Percentiles rank a stretch among this genome's conserved stretches.
Evolutionary conservation across 2,113 vertebrate genomes (phyloP).

Genomic region (Rhynchomys soricoides): DNA sequence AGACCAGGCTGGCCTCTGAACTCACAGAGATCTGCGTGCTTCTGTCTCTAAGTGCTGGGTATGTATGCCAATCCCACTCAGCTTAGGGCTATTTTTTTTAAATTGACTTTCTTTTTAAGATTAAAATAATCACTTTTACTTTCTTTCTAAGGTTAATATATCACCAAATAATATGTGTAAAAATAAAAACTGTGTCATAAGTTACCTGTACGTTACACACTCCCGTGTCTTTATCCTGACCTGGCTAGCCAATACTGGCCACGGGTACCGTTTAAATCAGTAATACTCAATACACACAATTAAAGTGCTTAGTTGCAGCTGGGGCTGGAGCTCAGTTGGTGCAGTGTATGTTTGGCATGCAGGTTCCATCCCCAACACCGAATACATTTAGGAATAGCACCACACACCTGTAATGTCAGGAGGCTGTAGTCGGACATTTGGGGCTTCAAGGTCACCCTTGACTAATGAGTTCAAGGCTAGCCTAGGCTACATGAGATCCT

Average conservation of each 20-base stretch:
- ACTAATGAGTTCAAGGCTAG: background rate
- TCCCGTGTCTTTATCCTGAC: background rate
- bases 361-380: background rate
- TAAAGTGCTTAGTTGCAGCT: background rate
- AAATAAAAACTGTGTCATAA: background rate
- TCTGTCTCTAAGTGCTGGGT: background rate
- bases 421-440: no score
- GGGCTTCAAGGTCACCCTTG: background rate
- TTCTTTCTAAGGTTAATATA: background rate
- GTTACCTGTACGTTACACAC: accelerated
- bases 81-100: background rate
- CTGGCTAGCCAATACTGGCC: no score
- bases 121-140: background rate
- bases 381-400: no score
- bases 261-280: accelerated
- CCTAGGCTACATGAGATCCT: background rate
- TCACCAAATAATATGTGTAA: background rate
- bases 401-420: no score
- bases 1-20: background rate
- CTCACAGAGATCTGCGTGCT: background rate
- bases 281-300: background rate
- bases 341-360: background rate
- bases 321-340: no score
- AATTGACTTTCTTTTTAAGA: background rate
- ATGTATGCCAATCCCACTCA: background rate